A percentile compares a stretch with the other conserved stretches of the same genome.
Conservation (phyloP, 2,113 vertebrate species). For the Raphicerus campestris region DNA sequence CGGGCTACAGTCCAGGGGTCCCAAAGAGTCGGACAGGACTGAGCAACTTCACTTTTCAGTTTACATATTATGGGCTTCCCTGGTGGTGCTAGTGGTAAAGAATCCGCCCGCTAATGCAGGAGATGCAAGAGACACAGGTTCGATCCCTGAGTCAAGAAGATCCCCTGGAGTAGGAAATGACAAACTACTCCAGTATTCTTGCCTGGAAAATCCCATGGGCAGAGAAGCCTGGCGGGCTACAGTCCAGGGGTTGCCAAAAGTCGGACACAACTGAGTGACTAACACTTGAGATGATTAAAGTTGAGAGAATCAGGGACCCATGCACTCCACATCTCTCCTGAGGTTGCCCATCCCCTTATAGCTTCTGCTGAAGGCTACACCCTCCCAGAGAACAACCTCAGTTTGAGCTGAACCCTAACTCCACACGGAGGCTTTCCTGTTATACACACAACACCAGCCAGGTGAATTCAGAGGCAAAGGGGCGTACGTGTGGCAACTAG, state of each 20-base stretch:
- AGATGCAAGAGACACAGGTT: not conserved
- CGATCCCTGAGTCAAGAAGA: not conserved
- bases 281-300: not conserved
- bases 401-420: not conserved
- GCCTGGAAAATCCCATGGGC: not conserved
- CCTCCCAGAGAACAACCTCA: not conserved
- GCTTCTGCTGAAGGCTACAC: not conserved
- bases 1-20: not conserved
- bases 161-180: not conserved
- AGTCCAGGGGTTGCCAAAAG: not conserved
- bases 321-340: too few relatives aligned
- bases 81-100: not conserved
- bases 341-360: not conserved
- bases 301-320: not conserved
- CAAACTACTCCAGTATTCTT: not conserved
- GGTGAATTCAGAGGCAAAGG: not conserved
- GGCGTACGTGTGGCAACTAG: not conserved
- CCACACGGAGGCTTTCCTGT: not conserved
- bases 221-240: not conserved
- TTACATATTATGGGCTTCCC: not conserved
- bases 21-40: not conserved
- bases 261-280: not conserved
- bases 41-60: not conserved
- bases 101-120: not conserved
- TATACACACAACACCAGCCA: not conserved